Evolutionary conservation across 2,113 vertebrate genomes (phyloP).

Genomic region (Telmatochromis brachygnathus): DNA sequence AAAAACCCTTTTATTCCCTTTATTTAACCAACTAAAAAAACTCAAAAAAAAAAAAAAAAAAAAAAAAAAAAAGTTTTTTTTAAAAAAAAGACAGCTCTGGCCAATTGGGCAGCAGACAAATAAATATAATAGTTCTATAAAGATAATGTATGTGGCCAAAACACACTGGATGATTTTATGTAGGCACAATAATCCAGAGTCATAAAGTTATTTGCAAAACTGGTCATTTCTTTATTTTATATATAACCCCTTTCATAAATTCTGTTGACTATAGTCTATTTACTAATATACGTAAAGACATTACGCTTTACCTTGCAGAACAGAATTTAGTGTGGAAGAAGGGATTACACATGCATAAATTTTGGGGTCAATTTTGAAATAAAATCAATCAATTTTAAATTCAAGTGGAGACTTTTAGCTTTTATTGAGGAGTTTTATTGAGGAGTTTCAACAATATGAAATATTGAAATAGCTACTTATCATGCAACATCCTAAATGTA

Average conservation of each 20-base stretch:
- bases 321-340: not conserved
- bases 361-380: not conserved
- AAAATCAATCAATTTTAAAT: not conserved
- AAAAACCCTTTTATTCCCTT: too few species aligned
- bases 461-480: not conserved
- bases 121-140: not conserved
- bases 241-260: not conserved
- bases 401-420: not conserved
- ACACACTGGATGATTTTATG: not conserved
- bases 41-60: too few species aligned
- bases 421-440: not conserved
- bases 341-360: not conserved
- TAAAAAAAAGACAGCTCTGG: not conserved
- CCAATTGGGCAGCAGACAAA: not conserved
- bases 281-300: not conserved
- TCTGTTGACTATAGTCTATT: not conserved
- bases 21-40: too few species aligned
- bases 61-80: too few species aligned
- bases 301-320: not conserved
- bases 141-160: not conserved
- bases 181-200: not conserved
- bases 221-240: not conserved
- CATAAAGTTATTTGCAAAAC: not conserved
- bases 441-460: not conserved
- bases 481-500: not conserved